Evolutionary conservation across 2,888 invertebrate species (phyloP).

Genomic region (Macaria notata): DNA sequence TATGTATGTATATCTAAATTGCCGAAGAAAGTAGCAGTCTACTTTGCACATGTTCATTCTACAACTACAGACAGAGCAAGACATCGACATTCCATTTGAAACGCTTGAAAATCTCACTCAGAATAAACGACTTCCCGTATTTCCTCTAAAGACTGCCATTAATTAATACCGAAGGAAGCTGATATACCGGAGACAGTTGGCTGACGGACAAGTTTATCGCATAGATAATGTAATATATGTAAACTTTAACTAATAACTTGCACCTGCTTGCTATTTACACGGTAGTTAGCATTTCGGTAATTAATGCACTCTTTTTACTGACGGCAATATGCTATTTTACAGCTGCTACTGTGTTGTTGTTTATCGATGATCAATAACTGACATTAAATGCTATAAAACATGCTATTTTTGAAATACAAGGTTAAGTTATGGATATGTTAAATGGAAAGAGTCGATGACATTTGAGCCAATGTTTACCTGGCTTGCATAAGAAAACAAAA

Average conservation of each 20-base stretch:
- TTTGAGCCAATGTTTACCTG: too few species aligned
- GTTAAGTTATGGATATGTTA: too few species aligned
- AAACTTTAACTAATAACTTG: conserved; percentile 1
- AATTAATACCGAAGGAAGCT: conserved; percentile 11
- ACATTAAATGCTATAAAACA: too few species aligned
- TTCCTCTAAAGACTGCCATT: conserved; percentile 1
- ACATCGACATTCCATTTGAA: background rate
- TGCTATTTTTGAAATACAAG: too few species aligned
- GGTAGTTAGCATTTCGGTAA: conserved; percentile 10
- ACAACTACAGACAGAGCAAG: background rate
- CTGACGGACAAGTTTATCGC: conserved; percentile 12
- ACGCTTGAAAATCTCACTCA: background rate
- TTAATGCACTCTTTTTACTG: background rate
- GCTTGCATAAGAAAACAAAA: too few species aligned
- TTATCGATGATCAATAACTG: too few species aligned
- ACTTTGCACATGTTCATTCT: background rate
- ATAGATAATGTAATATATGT: conserved; percentile 1
- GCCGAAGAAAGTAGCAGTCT: too few species aligned
- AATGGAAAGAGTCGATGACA: too few species aligned
- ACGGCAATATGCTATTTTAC: background rate
- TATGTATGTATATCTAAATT: too few species aligned
- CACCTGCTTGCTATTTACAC: conserved; percentile 9
- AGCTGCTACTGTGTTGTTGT: background rate
- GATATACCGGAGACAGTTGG: conserved; percentile 13
- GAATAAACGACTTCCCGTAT: conserved; percentile 16